These are phyloP conservation scores for Colinus virginianus DNA, from an alignment of 2,113 vertebrate species.

Conservation along the genomic window DNA sequence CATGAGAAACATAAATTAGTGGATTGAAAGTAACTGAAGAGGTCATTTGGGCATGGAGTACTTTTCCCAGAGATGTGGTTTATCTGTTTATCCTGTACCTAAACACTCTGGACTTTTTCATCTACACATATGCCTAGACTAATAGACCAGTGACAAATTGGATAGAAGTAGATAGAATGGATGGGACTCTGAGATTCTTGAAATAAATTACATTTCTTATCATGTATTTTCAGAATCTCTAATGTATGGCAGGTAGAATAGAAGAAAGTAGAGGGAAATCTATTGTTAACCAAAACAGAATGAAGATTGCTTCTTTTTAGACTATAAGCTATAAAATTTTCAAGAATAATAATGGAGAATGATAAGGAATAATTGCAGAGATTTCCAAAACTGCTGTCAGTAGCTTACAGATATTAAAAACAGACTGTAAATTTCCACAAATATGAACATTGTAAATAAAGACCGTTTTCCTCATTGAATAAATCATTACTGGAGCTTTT, in stretches of 20 bases:
- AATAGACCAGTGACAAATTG: neutral
- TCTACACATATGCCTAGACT: neutral
- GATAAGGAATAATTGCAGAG: neutral
- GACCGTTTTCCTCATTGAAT: neutral
- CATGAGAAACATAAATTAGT: neutral
- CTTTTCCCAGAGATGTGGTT: neutral
- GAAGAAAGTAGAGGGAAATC: neutral
- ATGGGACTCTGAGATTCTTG: neutral
- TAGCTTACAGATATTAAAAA: neutral
- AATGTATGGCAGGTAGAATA: neutral
- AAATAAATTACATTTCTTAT: neutral
- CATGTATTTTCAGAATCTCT: neutral
- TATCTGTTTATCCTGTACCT: neutral
- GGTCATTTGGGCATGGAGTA: neutral
- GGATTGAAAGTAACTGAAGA: neutral
- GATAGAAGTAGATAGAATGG: neutral
- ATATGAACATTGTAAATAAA: neutral
- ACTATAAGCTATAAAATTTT: neutral
- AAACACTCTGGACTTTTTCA: neutral
- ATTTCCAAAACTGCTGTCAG: neutral
- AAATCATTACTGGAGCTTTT: constrained; percentile 2
- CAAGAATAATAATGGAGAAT: neutral
- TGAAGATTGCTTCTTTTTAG: neutral
- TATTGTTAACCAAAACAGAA: neutral
- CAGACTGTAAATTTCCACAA: neutral